These are phyloP conservation scores for Cinclus mexicanus DNA, from an alignment of 2,113 vertebrate genomes.

Conservation along the genomic window DNA sequence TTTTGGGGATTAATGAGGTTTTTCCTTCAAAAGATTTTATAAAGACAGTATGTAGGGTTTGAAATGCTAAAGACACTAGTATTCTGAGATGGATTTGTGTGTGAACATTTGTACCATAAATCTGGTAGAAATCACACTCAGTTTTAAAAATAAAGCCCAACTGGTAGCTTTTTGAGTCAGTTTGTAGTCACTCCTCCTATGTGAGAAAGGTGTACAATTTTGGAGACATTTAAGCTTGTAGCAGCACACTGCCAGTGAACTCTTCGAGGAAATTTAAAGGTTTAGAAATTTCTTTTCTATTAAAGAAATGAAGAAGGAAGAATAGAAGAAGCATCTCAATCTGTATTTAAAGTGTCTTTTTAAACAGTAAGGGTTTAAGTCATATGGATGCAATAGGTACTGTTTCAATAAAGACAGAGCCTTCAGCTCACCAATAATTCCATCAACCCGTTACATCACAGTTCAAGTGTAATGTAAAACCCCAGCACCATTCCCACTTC, in stretches of 20 bases:
- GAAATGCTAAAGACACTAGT: conserved; percentile 8
- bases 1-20: background rate
- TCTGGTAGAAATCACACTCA: background rate
- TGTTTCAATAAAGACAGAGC: background rate
- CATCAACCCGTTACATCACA: background rate
- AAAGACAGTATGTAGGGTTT: background rate
- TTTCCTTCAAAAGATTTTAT: background rate
- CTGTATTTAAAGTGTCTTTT: background rate
- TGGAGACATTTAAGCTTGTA: background rate
- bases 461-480: background rate
- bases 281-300: background rate
- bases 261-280: background rate
- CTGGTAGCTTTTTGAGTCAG: conserved; percentile 37
- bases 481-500: background rate
- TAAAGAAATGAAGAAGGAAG: background rate
- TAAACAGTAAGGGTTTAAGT: background rate
- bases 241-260: background rate
- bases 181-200: background rate
- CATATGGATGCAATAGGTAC: background rate
- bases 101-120: conserved; percentile 5
- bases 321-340: background rate
- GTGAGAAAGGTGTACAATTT: conserved; percentile 12
- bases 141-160: conserved; percentile 54
- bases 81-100: background rate
- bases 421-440: background rate